Conservation (phyloP, 2,113 vertebrate genomes). For the Maccullochella peelii region DNA sequence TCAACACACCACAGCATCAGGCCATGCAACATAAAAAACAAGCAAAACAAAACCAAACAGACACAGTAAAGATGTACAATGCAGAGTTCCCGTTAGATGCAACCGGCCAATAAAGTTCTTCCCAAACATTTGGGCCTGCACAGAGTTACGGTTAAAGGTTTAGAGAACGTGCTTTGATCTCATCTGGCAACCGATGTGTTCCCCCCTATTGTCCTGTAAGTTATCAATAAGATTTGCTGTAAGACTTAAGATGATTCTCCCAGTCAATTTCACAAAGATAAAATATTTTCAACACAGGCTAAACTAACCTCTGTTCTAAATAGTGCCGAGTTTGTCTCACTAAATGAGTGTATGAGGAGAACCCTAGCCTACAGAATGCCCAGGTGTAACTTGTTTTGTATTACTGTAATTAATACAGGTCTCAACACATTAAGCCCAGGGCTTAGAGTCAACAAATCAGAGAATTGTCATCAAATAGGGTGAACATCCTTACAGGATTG, state of each 20-base stretch:
- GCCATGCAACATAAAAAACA: constrained; percentile 76
- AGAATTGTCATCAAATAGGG: neutral
- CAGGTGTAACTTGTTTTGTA: neutral
- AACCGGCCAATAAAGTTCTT: neutral
- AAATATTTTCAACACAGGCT: too few species aligned
- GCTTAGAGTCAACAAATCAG: neutral
- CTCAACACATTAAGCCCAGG: neutral
- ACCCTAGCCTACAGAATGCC: too few species aligned
- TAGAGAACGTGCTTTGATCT: neutral
- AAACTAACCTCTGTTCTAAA: neutral
- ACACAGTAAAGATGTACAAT: constrained; percentile 46
- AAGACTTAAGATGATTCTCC: neutral
- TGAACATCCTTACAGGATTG: neutral
- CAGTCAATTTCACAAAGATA: neutral
- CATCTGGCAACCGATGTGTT: neutral
- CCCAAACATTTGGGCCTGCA: neutral
- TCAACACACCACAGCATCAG: constrained; percentile 72
- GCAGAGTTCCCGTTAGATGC: constrained; percentile 52
- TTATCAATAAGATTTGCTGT: neutral
- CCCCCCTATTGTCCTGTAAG: neutral
- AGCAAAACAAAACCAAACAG: constrained; percentile 61
- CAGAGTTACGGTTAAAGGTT: neutral
- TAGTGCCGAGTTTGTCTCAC: neutral
- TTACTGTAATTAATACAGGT: neutral
- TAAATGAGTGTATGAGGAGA: too few species aligned